Conservation (phyloP, 2,888 invertebrate genomes). For the Plutella xylostella region DNA sequence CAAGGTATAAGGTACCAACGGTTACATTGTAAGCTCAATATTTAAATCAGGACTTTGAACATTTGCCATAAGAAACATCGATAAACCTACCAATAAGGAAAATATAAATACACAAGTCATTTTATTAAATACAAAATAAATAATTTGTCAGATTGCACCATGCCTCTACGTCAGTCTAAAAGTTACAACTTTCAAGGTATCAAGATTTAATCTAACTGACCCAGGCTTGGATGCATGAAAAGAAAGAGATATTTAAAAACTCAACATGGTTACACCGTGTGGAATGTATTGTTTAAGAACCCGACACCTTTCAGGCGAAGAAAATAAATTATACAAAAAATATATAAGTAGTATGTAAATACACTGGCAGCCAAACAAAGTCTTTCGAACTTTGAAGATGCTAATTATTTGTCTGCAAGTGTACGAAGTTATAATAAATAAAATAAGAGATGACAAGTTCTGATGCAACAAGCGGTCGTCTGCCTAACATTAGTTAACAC, state of each 20-base stretch:
- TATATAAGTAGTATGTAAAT: conserved; percentile 22
- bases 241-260: conserved; percentile 30
- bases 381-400: too few relatives aligned
- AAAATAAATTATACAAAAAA: conserved; percentile 19
- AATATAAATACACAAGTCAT: conserved; percentile 12
- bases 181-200: conserved; percentile 42
- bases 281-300: conserved; percentile 62
- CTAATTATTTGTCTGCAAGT: too few relatives aligned
- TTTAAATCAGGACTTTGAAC: conserved; percentile 40
- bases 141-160: conserved; percentile 8
- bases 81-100: conserved; percentile 13
- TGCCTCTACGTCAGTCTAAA: conserved; percentile 25
- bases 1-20: conserved; percentile 54
- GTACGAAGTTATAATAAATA: too few relatives aligned
- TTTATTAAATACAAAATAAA: conserved; percentile 15
- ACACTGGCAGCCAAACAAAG: too few relatives aligned
- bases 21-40: conserved; percentile 49
- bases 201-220: conserved; percentile 57
- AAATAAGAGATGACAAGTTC: background rate
- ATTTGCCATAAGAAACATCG: conserved; percentile 24
- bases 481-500: conserved; percentile 65
- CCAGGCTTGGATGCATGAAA: conserved; percentile 15
- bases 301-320: conserved; percentile 67
- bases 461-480: background rate
- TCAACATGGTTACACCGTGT: conserved; percentile 63